Evolutionary conservation across 2,888 invertebrate genomes (phyloP).

Genomic region (Dione juno): DNA sequence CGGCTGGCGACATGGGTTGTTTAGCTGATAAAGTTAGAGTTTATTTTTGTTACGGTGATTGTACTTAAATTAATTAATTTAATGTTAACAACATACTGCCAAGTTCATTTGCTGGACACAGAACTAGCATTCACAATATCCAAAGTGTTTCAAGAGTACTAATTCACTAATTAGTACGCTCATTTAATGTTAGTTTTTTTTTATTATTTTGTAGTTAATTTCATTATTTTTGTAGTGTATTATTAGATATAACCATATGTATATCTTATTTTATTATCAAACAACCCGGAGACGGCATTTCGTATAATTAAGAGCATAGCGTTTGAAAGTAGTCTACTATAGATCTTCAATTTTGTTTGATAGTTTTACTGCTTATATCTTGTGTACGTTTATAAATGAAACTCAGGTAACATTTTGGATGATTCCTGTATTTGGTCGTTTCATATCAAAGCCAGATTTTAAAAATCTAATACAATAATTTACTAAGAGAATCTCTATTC

Average conservation of each 20-base stretch:
- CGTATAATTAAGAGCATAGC: neutral
- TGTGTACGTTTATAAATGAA: neutral
- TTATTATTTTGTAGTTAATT: neutral
- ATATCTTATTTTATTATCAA: no score
- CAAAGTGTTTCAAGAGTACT: neutral
- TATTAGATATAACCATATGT: neutral
- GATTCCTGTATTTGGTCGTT: neutral
- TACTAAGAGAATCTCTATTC: neutral
- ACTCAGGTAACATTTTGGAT: neutral
- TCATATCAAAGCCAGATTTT: neutral
- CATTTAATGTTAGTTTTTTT: conserved; percentile 4
- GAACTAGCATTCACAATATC: neutral
- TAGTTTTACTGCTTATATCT: neutral
- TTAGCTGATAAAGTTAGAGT: neutral
- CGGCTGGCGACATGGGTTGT: neutral
- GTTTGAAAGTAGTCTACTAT: no score
- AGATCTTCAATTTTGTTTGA: no score
- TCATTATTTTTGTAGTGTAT: neutral
- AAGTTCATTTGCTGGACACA: neutral
- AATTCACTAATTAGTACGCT: neutral
- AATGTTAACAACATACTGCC: neutral
- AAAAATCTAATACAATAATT: neutral
- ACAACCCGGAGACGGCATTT: neutral
- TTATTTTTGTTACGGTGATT: neutral
- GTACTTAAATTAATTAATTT: neutral